Percentiles rank a stretch among this genome's conserved stretches.
phyloP scores from a whole-genome alignment of 2,113 vertebrate species.

The Pelodiscus sinensis region DNA sequence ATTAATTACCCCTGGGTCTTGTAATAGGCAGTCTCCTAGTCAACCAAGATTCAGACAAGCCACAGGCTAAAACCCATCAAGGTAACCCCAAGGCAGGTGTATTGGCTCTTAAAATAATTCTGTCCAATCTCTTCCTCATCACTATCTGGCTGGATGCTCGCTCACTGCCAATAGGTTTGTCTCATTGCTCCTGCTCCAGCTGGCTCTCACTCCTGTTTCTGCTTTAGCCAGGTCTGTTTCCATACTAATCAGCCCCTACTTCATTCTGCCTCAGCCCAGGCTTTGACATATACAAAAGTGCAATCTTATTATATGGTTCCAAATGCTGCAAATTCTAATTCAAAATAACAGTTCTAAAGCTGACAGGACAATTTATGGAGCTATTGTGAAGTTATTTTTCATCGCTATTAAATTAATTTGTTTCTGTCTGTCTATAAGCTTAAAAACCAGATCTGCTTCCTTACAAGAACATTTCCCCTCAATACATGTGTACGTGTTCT shows the following conservation, averaged over 20 bases:
- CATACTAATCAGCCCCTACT: background rate
- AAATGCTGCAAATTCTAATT: conserved; percentile 10
- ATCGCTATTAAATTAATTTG: background rate
- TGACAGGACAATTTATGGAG: conserved; percentile 28
- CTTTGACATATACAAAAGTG: background rate
- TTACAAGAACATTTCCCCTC: accelerated
- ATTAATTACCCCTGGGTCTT: background rate
- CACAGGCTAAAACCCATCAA: background rate
- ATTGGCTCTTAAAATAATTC: background rate
- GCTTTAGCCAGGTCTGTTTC: background rate
- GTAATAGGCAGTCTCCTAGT: background rate
- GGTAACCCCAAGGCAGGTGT: background rate
- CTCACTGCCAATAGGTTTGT: background rate
- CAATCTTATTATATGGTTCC: background rate
- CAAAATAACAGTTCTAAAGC: conserved; percentile 29
- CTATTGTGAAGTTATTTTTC: conserved; percentile 4
- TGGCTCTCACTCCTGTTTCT: background rate
- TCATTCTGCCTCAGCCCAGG: background rate
- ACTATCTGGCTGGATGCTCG: background rate
- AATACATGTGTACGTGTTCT: background rate
- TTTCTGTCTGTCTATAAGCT: conserved; percentile 4
- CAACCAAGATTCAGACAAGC: background rate
- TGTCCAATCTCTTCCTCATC: background rate
- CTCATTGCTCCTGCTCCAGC: background rate
- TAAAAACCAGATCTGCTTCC: background rate